Evolutionary conservation across 2,888 invertebrate species (phyloP).

Genomic region (Xestia sexstrigata): DNA sequence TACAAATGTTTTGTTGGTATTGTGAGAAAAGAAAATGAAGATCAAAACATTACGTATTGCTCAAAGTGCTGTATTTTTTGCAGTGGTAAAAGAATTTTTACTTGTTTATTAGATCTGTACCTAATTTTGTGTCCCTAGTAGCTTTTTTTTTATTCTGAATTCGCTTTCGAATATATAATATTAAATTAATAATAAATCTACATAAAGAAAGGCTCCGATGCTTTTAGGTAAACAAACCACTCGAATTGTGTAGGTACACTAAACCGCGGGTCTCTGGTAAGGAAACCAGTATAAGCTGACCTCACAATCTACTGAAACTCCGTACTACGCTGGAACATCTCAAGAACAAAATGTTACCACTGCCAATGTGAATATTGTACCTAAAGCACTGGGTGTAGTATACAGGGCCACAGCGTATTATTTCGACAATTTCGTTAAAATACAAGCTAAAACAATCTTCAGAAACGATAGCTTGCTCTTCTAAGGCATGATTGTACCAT

Average conservation of each 20-base stretch:
- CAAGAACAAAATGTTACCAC: too few relatives aligned
- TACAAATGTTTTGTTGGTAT: slow-evolving; percentile 25
- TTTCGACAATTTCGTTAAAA: slow-evolving; percentile 1
- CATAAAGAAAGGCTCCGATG: background rate
- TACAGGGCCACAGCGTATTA: background rate
- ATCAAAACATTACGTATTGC: slow-evolving; percentile 46
- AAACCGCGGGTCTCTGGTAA: background rate
- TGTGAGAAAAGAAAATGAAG: slow-evolving; percentile 48
- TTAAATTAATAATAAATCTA: background rate
- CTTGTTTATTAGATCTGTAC: slow-evolving; percentile 2
- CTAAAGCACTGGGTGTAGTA: background rate
- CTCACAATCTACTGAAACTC: background rate
- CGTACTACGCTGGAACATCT: background rate
- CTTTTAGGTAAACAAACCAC: background rate
- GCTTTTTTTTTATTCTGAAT: background rate
- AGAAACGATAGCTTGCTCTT: slow-evolving; percentile 13
- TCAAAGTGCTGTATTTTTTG: slow-evolving; percentile 51
- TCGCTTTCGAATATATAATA: background rate
- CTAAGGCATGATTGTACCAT: slow-evolving; percentile 12
- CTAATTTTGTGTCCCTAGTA: background rate
- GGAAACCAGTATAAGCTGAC: background rate
- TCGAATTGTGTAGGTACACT: background rate
- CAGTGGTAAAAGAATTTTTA: slow-evolving; percentile 42
- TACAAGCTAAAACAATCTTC: slow-evolving; percentile 42
- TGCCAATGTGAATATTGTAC: background rate